phyloP scores from a whole-genome alignment of 2,797 vertebrate genomes.

The Champsocephalus gunnari region DNA sequence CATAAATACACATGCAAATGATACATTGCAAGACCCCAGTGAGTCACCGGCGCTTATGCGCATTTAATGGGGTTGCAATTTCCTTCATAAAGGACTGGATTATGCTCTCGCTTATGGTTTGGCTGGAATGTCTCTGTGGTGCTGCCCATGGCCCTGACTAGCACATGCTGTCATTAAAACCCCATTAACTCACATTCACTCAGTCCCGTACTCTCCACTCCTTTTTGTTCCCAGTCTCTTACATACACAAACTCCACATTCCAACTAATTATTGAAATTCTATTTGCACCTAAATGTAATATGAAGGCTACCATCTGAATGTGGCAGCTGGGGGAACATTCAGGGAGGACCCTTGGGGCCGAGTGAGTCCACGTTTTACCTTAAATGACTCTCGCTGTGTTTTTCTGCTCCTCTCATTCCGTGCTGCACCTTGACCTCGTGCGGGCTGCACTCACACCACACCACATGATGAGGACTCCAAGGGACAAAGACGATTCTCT shows the following conservation, averaged over 20 bases:
- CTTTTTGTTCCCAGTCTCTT: background rate
- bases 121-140: constrained; percentile 10
- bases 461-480: constrained; percentile 9
- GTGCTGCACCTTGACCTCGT: constrained; percentile 20
- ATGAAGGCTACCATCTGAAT: constrained; percentile 20
- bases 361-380: constrained; percentile 7
- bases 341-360: constrained; percentile 6
- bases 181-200: constrained; percentile 14
- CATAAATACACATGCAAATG: constrained; percentile 50
- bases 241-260: constrained; percentile 16
- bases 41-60: constrained; percentile 12
- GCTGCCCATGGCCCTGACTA: constrained; percentile 51
- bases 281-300: constrained; percentile 31
- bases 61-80: constrained; percentile 44
- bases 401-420: constrained; percentile 6
- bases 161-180: constrained; percentile 31
- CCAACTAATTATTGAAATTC: constrained; percentile 20
- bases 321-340: constrained; percentile 37
- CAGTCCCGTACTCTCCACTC: background rate
- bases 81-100: constrained; percentile 22
- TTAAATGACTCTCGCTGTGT: constrained; percentile 15
- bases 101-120: constrained; percentile 13
- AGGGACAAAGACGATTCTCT: constrained; percentile 2
- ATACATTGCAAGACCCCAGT: constrained; percentile 26
- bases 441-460: background rate